phyloP scores from a whole-genome alignment of 2,797 vertebrate genomes.

The Malurus splendens region DNA sequence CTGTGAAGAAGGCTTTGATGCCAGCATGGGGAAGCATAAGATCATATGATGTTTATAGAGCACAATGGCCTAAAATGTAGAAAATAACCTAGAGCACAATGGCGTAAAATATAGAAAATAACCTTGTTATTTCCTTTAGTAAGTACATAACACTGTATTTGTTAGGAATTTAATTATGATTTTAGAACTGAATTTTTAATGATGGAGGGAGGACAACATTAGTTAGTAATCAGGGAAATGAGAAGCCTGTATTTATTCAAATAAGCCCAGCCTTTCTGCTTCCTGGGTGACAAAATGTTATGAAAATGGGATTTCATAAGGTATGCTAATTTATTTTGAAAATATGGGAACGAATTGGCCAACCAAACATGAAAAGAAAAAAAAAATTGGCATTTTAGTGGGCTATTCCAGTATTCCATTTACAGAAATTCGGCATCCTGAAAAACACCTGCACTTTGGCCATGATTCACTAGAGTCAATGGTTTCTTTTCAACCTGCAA shows the following conservation, averaged over 20 bases:
- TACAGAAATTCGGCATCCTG: background rate
- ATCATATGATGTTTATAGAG: slow-evolving; percentile 20
- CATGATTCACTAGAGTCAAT: background rate
- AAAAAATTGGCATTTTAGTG: background rate
- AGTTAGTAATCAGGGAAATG: slow-evolving; percentile 58
- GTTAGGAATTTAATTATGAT: slow-evolving; percentile 62
- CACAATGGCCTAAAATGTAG: slow-evolving; percentile 14
- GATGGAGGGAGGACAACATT: slow-evolving; percentile 36
- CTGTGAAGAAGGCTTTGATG: background rate
- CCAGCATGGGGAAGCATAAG: background rate
- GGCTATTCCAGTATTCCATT: background rate
- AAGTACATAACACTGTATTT: slow-evolving; percentile 42
- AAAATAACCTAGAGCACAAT: slow-evolving; percentile 32
- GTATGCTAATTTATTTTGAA: background rate
- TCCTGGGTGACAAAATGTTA: slow-evolving; percentile 31
- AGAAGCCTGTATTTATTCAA: slow-evolving; percentile 52
- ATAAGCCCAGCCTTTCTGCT: slow-evolving; percentile 40
- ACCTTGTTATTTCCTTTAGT: slow-evolving; percentile 56
- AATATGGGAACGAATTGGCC: background rate
- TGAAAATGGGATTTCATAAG: slow-evolving; percentile 48
- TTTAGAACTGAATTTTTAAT: slow-evolving; percentile 58
- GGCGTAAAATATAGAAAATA: slow-evolving; percentile 32
- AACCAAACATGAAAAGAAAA: background rate
- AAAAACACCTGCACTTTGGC: background rate
- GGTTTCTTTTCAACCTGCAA: background rate